A percentile compares a stretch with the other conserved stretches of the same genome.
Conservation (phyloP, 2,888 invertebrate genomes). For the Volucella zonaria region DNA sequence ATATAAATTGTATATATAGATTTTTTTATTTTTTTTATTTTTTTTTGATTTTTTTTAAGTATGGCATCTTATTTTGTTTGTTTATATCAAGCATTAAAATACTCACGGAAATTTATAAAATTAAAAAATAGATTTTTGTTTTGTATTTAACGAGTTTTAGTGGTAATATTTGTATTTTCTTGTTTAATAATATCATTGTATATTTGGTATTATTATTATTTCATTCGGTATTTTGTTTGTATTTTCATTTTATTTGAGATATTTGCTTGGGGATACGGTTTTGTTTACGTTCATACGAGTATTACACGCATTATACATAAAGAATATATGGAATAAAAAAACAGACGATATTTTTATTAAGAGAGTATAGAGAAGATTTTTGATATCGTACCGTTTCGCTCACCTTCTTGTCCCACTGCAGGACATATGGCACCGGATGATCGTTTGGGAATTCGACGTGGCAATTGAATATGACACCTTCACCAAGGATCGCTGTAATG, state of each 20-base stretch:
- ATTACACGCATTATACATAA: conserved; percentile 74
- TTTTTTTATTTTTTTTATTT: conserved; percentile 20
- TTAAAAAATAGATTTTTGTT: conserved; percentile 70
- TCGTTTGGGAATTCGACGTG: conserved; percentile 98
- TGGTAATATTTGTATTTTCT: conserved; percentile 56
- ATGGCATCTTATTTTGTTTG: conserved; percentile 16
- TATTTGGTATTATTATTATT: conserved; percentile 54
- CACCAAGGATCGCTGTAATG: conserved; percentile 98
- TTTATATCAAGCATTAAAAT: conserved; percentile 71
- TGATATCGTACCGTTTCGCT: conserved; percentile 95
- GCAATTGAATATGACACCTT: conserved; percentile 98
- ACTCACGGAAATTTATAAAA: conserved; percentile 74
- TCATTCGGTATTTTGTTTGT: no score
- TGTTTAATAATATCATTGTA: conserved; percentile 53
- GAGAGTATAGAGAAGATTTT: conserved; percentile 84
- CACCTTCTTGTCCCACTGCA: conserved; percentile 99
- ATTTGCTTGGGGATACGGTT: conserved; percentile 73
- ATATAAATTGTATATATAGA: conserved; percentile 27
- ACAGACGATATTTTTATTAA: conserved; percentile 81
- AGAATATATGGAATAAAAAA: conserved; percentile 76
- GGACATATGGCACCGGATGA: conserved; percentile 97
- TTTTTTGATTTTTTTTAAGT: conserved; percentile 30
- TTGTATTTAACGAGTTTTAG: conserved; percentile 59
- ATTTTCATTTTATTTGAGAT: conserved; percentile 68
- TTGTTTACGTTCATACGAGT: conserved; percentile 59